Conservation (phyloP, 2,888 invertebrate species). For the Philereme vetulata region DNA sequence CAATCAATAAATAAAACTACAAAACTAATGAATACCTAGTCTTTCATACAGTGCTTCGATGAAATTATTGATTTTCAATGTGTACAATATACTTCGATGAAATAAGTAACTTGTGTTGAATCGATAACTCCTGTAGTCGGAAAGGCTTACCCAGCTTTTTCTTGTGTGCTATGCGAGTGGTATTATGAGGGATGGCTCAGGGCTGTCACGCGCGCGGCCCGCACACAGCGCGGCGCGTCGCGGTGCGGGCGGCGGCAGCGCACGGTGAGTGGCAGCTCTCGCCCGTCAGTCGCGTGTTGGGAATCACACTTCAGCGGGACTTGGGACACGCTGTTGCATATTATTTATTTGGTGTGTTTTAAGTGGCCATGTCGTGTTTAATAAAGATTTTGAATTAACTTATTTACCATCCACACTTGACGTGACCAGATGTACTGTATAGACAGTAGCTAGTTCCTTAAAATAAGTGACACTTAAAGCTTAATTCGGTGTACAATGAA, state of each 20-base stretch:
- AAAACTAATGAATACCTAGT: no score
- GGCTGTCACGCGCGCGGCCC: not conserved
- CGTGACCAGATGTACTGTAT: not conserved
- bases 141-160: not conserved
- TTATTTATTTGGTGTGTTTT: slow-evolving; percentile 5
- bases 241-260: not conserved
- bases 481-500: slow-evolving; percentile 13
- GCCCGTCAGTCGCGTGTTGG: not conserved
- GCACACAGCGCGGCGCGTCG: no score
- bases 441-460: not conserved
- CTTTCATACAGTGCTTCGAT: no score
- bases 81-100: no score
- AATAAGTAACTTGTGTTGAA: no score
- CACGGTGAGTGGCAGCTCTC: not conserved
- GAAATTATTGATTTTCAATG: no score
- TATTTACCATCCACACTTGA: not conserved
- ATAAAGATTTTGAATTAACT: not conserved
- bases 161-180: not conserved
- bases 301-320: not conserved
- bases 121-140: no score
- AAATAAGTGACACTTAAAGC: slow-evolving; percentile 4
- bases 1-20: no score
- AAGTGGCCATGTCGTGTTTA: not conserved
- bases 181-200: not conserved
- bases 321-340: not conserved